A percentile compares a stretch with the other conserved stretches of the same genome.
Evolutionary conservation across 2,888 invertebrate genomes (phyloP).

Genomic region (Falcaria lacertinaria): DNA sequence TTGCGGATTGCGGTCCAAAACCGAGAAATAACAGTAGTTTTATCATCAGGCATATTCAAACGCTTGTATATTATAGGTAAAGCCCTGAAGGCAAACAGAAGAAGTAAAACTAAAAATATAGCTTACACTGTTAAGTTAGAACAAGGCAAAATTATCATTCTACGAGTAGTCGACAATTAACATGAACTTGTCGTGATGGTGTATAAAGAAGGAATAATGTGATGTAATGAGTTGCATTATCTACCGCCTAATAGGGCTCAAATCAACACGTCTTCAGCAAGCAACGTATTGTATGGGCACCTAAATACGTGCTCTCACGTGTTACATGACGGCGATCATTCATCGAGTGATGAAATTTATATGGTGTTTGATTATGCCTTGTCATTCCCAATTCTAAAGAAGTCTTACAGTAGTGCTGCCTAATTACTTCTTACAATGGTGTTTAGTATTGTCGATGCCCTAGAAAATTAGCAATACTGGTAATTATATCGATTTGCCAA

Average conservation of each 20-base stretch:
- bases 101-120: too few relatives aligned
- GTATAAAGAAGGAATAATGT: too few relatives aligned
- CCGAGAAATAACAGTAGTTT: too few relatives aligned
- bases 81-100: too few relatives aligned
- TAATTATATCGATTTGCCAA: slow-evolving; percentile 5
- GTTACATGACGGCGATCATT: slow-evolving; percentile 37
- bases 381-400: slow-evolving; percentile 35
- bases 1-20: too few relatives aligned
- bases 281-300: slow-evolving; percentile 18
- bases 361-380: slow-evolving; percentile 36
- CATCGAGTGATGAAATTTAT: slow-evolving; percentile 46
- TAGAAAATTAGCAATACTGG: background rate
- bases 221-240: slow-evolving; percentile 12
- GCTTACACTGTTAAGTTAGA: too few relatives aligned
- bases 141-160: slow-evolving; percentile 11
- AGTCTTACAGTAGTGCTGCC: slow-evolving; percentile 29
- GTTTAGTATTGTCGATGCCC: slow-evolving; percentile 25
- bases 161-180: too few relatives aligned
- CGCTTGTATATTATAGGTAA: too few relatives aligned
- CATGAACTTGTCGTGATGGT: too few relatives aligned
- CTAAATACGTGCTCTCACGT: slow-evolving; percentile 25
- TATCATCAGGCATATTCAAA: too few relatives aligned
- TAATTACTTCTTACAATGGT: slow-evolving; percentile 41
- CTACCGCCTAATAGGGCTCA: slow-evolving; percentile 34
- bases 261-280: slow-evolving; percentile 36